Percentiles rank a stretch among this genome's conserved stretches.
Evolutionary conservation across 2,888 invertebrate genomes (phyloP).

Genomic region (Emmelina monodactyla): DNA sequence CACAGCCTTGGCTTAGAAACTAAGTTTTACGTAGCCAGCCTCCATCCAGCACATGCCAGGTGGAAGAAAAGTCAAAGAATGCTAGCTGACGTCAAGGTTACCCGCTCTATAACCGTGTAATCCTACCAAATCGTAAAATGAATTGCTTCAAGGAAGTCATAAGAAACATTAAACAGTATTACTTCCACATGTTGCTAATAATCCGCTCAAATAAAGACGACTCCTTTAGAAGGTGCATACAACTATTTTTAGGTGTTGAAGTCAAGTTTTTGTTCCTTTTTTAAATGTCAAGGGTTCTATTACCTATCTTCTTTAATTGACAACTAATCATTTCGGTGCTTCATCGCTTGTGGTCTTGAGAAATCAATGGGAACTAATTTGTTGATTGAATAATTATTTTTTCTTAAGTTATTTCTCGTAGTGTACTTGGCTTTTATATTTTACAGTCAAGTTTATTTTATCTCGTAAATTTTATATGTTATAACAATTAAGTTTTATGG

Average conservation of each 20-base stretch:
- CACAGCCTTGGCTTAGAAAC: neutral
- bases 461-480: no score
- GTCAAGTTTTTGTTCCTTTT: slow-evolving; percentile 24
- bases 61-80: slow-evolving; percentile 63
- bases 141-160: slow-evolving; percentile 20
- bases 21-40: slow-evolving; percentile 47
- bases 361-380: no score
- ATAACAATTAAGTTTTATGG: no score
- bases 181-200: slow-evolving; percentile 31
- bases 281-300: slow-evolving; percentile 8
- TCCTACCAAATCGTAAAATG: slow-evolving; percentile 23
- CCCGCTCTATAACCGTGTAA: slow-evolving; percentile 34
- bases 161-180: slow-evolving; percentile 17
- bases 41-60: slow-evolving; percentile 43
- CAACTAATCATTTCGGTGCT: neutral
- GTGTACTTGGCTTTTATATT: no score
- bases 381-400: no score
- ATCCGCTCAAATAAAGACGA: slow-evolving; percentile 24
- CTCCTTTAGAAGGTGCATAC: slow-evolving; percentile 39
- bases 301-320: slow-evolving; percentile 4
- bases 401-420: no score
- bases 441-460: no score
- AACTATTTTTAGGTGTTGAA: slow-evolving; percentile 31
- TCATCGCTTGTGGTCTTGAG: no score
- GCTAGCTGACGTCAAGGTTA: slow-evolving; percentile 46